Evolutionary conservation across 2,797 vertebrate species (phyloP).

Genomic region (Masticophis lateralis): DNA sequence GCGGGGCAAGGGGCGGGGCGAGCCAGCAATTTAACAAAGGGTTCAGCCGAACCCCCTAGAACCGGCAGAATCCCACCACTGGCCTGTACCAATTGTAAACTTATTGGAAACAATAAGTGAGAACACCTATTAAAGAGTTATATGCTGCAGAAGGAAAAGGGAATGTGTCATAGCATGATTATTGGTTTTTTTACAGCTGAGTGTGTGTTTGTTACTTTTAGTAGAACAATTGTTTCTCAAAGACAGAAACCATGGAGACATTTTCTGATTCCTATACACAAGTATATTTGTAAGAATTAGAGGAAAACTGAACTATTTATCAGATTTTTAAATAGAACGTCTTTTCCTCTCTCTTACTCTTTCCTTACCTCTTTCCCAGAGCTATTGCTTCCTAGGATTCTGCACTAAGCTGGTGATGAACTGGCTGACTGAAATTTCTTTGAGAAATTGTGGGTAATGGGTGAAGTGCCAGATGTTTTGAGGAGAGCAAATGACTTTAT

Average conservation of each 20-base stretch:
- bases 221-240: not conserved
- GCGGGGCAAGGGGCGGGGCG: too few relatives aligned
- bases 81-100: not conserved
- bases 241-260: not conserved
- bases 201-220: not conserved
- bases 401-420: not conserved
- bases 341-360: not conserved
- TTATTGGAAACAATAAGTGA: not conserved
- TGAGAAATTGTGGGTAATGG: not conserved
- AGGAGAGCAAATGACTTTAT: not conserved
- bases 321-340: not conserved
- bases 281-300: not conserved
- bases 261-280: not conserved
- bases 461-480: not conserved
- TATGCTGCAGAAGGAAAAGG: not conserved
- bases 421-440: not conserved
- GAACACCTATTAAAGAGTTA: not conserved
- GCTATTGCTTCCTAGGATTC: not conserved
- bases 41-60: too few relatives aligned
- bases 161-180: not conserved
- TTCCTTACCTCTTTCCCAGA: not conserved
- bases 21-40: too few relatives aligned
- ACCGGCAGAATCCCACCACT: too few relatives aligned
- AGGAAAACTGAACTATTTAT: not conserved
- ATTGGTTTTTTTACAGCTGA: not conserved